phyloP scores from a whole-genome alignment of 2,113 vertebrate genomes.

The Limanda limanda region DNA sequence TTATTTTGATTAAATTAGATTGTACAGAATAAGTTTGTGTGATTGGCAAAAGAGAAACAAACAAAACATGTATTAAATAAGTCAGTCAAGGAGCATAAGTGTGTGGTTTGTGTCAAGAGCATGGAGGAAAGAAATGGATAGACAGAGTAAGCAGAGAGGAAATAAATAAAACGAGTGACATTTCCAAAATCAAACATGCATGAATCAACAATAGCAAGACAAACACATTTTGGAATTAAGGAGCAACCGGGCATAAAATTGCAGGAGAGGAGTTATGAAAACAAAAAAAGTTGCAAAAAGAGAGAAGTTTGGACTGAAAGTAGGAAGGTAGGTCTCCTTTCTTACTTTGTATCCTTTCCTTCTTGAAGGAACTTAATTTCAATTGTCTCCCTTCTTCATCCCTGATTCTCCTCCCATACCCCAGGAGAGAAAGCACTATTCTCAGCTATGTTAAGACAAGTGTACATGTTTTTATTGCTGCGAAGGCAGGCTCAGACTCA shows the following conservation, averaged over 20 bases:
- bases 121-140: conserved; percentile 34
- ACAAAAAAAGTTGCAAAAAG: conserved; percentile 11
- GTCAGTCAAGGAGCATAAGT: conserved; percentile 18
- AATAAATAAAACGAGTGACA: conserved; percentile 73
- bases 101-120: conserved; percentile 38
- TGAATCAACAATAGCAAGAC: conserved; percentile 74
- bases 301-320: too few species aligned
- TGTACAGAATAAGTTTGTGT: not conserved
- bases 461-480: conserved; percentile 66
- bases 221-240: conserved; percentile 72
- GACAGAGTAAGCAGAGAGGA: conserved; percentile 38
- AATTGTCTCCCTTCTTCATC: not conserved
- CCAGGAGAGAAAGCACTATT: conserved; percentile 44
- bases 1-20: conserved; percentile 34
- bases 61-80: conserved; percentile 13
- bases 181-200: conserved; percentile 77
- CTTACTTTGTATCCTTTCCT: not conserved
- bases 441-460: conserved; percentile 64
- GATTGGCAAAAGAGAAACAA: not conserved
- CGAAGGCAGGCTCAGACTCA: conserved; percentile 61
- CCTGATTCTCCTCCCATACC: conserved; percentile 9
- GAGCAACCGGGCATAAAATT: conserved; percentile 73
- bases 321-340: too few species aligned
- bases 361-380: conserved; percentile 18
- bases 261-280: conserved; percentile 41